A percentile compares a stretch with the other conserved stretches of the same genome.
Conservation (phyloP, 2,797 vertebrate species). For the Thripadectes ignobilis region DNA sequence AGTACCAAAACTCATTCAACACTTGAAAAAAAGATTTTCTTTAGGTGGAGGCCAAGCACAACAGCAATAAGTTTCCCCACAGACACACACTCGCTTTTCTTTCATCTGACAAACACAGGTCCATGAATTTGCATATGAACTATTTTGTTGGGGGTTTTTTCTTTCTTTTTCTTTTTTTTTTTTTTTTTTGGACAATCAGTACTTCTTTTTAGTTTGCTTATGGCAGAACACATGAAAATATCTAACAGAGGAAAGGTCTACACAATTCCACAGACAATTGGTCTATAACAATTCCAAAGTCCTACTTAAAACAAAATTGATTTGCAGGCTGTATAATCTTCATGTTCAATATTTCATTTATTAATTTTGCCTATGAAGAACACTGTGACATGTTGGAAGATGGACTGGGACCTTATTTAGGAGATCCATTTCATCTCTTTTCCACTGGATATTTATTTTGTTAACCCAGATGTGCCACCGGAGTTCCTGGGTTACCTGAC, state of each 20-base stretch:
- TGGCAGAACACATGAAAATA: conserved; percentile 3
- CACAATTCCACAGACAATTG: neutral
- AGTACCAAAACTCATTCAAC: conserved; percentile 19
- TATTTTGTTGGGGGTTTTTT: neutral
- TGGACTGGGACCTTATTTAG: neutral
- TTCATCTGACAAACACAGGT: conserved; percentile 43
- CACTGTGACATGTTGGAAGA: neutral
- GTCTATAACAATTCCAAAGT: neutral
- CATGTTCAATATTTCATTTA: neutral
- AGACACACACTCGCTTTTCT: neutral
- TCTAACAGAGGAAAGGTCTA: neutral
- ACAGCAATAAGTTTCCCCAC: conserved; percentile 11
- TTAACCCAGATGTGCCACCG: neutral
- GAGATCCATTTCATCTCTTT: neutral
- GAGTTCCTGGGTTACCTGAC: neutral
- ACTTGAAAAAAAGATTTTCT: conserved; percentile 6
- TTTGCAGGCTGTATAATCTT: neutral
- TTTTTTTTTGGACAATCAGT: neutral
- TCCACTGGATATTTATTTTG: neutral
- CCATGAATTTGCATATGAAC: neutral
- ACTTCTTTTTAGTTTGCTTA: neutral
- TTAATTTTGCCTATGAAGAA: neutral
- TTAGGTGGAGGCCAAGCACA: conserved; percentile 46
- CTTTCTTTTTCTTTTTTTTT: neutral
- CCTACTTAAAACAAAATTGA: neutral